Percentiles rank a stretch among this genome's conserved stretches.
phyloP scores from a whole-genome alignment of 1,140 invertebrate genomes.

The Pseudomyrmex gracilis region DNA sequence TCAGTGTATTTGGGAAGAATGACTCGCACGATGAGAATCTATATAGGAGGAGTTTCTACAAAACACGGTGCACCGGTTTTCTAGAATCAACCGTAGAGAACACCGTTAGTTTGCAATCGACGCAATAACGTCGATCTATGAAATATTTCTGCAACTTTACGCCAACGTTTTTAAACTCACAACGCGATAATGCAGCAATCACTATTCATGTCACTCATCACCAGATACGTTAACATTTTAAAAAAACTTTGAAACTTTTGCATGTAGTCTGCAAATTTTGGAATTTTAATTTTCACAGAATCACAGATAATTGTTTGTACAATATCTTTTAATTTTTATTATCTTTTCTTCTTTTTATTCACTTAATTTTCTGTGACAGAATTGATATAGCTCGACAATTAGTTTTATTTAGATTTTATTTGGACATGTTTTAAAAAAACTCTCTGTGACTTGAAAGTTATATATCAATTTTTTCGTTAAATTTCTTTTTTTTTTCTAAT shows the following conservation, averaged over 20 bases:
- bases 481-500: too few relatives aligned
- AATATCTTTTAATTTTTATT: background rate
- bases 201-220: background rate
- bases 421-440: background rate
- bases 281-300: background rate
- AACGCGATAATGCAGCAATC: background rate
- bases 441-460: too few relatives aligned
- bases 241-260: constrained; percentile 6
- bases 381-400: background rate
- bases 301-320: background rate
- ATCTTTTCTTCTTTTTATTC: background rate
- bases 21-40: background rate
- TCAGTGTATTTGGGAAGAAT: too few relatives aligned
- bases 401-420: background rate
- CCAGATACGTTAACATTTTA: background rate
- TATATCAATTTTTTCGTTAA: too few relatives aligned
- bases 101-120: too few relatives aligned
- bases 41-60: background rate
- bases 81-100: constrained; percentile 14
- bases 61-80: background rate
- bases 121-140: background rate
- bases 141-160: background rate
- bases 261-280: background rate
- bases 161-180: background rate
- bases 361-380: background rate